Conservation (phyloP, 2,888 invertebrate species). For the Tipula vernalis region DNA sequence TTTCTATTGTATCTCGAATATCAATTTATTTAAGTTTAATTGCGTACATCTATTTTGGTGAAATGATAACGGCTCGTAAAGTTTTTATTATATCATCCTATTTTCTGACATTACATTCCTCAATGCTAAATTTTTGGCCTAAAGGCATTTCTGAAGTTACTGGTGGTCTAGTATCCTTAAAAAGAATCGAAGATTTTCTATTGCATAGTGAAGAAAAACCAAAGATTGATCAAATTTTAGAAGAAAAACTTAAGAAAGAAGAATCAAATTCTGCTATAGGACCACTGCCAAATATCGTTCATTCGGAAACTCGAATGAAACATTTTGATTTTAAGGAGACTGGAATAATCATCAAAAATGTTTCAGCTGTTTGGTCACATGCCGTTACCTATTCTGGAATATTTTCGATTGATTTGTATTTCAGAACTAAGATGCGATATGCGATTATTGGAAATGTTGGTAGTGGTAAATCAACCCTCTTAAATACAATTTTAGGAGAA, state of each 20-base stretch:
- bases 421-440: constrained; percentile 29
- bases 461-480: constrained; percentile 51
- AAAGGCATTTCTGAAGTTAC: constrained; percentile 46
- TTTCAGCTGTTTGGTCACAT: constrained; percentile 12
- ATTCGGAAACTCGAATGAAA: constrained; percentile 7
- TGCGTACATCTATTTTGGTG: constrained; percentile 49
- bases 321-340: constrained; percentile 12
- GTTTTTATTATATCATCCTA: constrained; percentile 56
- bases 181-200: constrained; percentile 43
- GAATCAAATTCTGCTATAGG: neutral
- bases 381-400: constrained; percentile 11
- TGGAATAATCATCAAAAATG: constrained; percentile 12
- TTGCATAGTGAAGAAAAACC: constrained; percentile 14
- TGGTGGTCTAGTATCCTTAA: constrained; percentile 50
- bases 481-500: constrained; percentile 56
- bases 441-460: constrained; percentile 55
- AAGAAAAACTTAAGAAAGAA: neutral
- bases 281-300: neutral
- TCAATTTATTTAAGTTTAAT: constrained; percentile 65
- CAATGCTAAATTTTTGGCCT: constrained; percentile 38
- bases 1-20: constrained; percentile 65
- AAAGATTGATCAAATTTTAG: neutral
- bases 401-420: constrained; percentile 13
- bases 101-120: constrained; percentile 45
- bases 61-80: constrained; percentile 58